These are phyloP conservation scores for Saguinus imperator DNA, from an alignment of 2,113 vertebrate genomes.

Conservation along the genomic window DNA sequence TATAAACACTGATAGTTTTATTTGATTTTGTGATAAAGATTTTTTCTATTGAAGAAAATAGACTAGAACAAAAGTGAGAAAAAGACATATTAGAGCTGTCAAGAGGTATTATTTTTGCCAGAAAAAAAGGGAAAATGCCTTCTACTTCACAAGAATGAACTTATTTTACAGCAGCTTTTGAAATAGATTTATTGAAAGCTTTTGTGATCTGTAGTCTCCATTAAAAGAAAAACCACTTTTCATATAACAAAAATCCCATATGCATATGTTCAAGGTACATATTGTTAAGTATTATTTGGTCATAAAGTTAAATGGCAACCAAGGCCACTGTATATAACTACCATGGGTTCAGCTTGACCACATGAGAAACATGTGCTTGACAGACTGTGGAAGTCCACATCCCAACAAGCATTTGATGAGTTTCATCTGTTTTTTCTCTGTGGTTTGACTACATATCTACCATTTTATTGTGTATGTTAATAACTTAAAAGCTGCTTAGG, in stretches of 20 bases:
- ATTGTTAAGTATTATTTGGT: neutral
- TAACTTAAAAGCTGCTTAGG: neutral
- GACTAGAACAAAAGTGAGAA: constrained; percentile 25
- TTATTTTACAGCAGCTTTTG: constrained; percentile 1
- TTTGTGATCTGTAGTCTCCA: neutral
- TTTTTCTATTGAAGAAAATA: constrained; percentile 31
- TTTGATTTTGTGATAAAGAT: constrained; percentile 56
- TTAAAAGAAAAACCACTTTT: neutral
- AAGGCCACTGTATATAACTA: neutral
- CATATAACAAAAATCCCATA: neutral
- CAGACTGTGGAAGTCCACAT: rapidly evolving
- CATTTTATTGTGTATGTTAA: neutral
- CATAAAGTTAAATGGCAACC: neutral
- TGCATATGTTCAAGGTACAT: rapidly evolving
- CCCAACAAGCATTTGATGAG: neutral
- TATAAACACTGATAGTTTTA: constrained; percentile 37
- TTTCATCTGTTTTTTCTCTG: neutral
- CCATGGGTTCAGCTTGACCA: neutral
- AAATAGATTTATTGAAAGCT: constrained; percentile 55
- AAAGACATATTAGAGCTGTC: constrained; percentile 33
- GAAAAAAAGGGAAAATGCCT: neutral
- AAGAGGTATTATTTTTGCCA: constrained; percentile 46
- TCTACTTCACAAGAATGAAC: neutral
- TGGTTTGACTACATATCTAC: neutral
- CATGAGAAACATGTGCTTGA: neutral